A percentile compares a stretch with the other conserved stretches of the same genome.
These are phyloP conservation scores for Trogon melanurus DNA, from an alignment of 2,113 vertebrate genomes.

Conservation along the genomic window DNA sequence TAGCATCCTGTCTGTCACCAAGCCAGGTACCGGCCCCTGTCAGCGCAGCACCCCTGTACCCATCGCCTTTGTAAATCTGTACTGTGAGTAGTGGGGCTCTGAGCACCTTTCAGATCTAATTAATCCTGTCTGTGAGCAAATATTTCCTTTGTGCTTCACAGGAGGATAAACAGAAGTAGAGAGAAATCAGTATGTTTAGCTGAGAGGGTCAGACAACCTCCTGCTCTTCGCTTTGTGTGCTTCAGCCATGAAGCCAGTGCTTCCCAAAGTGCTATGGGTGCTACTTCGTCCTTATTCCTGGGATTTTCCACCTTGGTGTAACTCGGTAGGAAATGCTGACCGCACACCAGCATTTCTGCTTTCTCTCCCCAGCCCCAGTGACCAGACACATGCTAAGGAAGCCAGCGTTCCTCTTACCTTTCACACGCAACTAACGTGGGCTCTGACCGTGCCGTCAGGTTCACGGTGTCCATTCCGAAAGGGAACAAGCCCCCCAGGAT, in stretches of 20 bases:
- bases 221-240: no score
- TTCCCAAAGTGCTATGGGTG: no score
- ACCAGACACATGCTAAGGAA: fast-evolving
- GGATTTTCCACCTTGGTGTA: no score
- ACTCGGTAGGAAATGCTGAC: no score
- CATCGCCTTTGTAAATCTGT: neutral
- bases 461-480: conserved; percentile 67
- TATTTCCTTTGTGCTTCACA: neutral
- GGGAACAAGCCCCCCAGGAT: conserved; percentile 89
- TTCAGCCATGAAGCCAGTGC: no score
- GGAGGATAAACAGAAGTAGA: neutral
- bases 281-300: no score
- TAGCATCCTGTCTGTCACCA: neutral
- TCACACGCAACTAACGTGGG: conserved; percentile 74
- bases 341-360: neutral
- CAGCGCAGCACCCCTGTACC: neutral
- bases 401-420: conserved; percentile 64
- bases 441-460: conserved; percentile 9
- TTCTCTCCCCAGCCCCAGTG: neutral
- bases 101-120: neutral
- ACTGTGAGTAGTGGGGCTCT: neutral
- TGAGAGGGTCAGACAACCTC: no score
- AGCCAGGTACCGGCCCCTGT: no score
- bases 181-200: no score
- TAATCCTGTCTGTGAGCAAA: neutral